phyloP scores from a whole-genome alignment of 2,797 vertebrate genomes.

The Yasuhikotakia modesta region DNA sequence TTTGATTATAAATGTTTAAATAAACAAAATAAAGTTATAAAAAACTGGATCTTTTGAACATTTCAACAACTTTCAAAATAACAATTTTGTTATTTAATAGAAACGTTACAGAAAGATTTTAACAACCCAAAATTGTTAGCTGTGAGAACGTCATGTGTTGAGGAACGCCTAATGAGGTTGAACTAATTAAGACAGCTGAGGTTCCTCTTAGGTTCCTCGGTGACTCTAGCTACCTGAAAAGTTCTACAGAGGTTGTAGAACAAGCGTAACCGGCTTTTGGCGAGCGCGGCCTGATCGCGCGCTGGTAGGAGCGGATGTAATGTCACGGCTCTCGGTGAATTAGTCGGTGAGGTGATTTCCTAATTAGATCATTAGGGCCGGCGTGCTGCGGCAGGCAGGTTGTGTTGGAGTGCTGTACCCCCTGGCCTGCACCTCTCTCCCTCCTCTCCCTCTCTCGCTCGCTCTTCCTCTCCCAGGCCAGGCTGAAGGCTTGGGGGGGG shows the following conservation, averaged over 20 bases:
- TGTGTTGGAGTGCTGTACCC: constrained; percentile 50
- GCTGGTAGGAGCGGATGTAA: constrained; percentile 19
- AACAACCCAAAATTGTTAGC: no score
- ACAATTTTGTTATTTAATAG: no score
- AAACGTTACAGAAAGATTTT: no score
- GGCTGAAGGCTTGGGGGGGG: constrained; percentile 79
- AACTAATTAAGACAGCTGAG: not conserved
- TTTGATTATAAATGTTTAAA: no score
- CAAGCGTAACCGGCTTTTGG: constrained; percentile 26
- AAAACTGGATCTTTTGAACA: no score
- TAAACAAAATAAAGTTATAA: no score
- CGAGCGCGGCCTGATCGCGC: constrained; percentile 7
- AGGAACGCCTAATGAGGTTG: not conserved
- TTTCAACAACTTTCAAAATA: no score
- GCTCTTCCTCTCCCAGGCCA: constrained; percentile 53
- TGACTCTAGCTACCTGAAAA: not conserved
- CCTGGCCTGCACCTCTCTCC: constrained; percentile 77
- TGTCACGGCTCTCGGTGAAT: constrained; percentile 52
- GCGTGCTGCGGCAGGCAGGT: constrained; percentile 41
- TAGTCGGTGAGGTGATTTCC: constrained; percentile 54
- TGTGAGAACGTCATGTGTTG: not conserved
- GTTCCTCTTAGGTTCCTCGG: not conserved
- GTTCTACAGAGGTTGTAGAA: not conserved
- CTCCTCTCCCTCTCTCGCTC: constrained; percentile 4
- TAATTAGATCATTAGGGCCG: constrained; percentile 62